These are phyloP conservation scores for Mesorhabditis belari DNA, from an alignment of 2,888 invertebrate species.

Conservation along the genomic window DNA sequence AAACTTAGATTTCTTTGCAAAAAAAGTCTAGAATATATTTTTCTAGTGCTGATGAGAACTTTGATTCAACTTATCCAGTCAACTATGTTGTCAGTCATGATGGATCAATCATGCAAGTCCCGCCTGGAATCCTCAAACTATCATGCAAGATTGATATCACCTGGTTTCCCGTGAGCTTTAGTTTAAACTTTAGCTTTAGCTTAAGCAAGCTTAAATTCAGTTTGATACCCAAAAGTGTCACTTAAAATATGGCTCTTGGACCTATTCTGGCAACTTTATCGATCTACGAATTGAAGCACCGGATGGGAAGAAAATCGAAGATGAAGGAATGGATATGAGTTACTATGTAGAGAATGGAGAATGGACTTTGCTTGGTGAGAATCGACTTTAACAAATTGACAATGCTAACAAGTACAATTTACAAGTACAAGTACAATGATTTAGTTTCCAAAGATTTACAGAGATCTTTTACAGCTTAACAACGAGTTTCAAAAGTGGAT, in stretches of 20 bases:
- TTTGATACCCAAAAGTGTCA: constrained; percentile 77
- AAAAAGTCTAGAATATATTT: not conserved
- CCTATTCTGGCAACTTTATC: constrained; percentile 80
- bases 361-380: constrained; percentile 76
- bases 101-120: constrained; percentile 85
- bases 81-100: constrained; percentile 73
- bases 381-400: not conserved
- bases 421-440: no score
- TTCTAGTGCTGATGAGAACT: constrained; percentile 37
- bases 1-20: not conserved
- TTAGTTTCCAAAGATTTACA: no score
- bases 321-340: constrained; percentile 57
- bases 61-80: constrained; percentile 42
- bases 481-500: no score
- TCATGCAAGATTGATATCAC: constrained; percentile 93
- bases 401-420: no score
- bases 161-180: constrained; percentile 59
- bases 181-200: constrained; percentile 7
- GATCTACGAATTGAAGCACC: constrained; percentile 64
- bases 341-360: constrained; percentile 97
- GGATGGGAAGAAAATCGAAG: constrained; percentile 24
- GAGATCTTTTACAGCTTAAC: no score
- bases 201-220: no score
- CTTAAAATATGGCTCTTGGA: constrained; percentile 86
- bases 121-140: constrained; percentile 70